phyloP scores from a whole-genome alignment of 2,888 invertebrate genomes.

The Pseudanteris insignis region DNA sequence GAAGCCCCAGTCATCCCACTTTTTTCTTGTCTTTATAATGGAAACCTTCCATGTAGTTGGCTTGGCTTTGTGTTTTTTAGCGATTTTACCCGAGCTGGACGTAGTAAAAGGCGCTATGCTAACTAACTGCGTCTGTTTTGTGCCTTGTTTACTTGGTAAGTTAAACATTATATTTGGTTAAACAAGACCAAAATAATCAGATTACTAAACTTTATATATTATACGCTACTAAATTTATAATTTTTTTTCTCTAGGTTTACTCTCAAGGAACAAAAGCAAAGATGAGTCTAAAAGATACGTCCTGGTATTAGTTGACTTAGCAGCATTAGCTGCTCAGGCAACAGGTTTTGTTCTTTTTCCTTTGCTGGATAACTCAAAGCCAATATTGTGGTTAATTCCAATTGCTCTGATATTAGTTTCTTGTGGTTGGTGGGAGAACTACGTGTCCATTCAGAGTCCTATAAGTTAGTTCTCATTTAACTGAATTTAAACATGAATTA shows the following conservation, averaged over 20 bases:
- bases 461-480: conserved; percentile 77
- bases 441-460: conserved; percentile 86
- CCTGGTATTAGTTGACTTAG: conserved; percentile 83
- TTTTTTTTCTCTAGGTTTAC: conserved; percentile 71
- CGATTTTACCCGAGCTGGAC: conserved; percentile 90
- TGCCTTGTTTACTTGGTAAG: conserved; percentile 79
- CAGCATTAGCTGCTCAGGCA: conserved; percentile 87
- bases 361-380: conserved; percentile 76
- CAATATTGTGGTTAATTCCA: conserved; percentile 86
- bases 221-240: no score
- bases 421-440: conserved; percentile 98
- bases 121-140: conserved; percentile 92
- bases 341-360: conserved; percentile 94
- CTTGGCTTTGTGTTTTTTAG: conserved; percentile 84
- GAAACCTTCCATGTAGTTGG: conserved; percentile 92
- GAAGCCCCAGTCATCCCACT: conserved; percentile 74
- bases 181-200: no score
- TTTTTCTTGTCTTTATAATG: conserved; percentile 78
- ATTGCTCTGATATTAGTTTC: conserved; percentile 86
- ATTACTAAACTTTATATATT: no score
- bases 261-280: conserved; percentile 81
- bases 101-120: conserved; percentile 95
- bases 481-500: no score
- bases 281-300: conserved; percentile 79
- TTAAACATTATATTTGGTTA: no score